Conservation (phyloP, 1,140 invertebrate genomes). For the Drosophila mauritiana region DNA sequence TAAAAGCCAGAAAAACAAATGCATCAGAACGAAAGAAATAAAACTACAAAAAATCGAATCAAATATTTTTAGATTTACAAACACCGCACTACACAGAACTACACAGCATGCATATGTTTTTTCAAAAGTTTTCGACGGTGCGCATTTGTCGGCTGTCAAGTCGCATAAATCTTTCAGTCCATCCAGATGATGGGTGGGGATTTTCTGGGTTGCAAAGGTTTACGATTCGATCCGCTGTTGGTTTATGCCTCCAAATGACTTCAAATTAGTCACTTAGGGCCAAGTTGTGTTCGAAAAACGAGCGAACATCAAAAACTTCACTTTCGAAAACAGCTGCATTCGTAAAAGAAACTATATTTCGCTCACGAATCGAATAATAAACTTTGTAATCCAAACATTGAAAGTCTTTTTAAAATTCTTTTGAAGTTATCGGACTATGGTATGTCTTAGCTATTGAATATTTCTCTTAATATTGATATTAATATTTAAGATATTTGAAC, state of each 20-base stretch:
- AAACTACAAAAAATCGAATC: conserved; percentile 11
- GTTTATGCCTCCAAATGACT: conserved; percentile 7
- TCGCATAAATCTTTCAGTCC: conserved; percentile 37
- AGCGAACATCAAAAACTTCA: not conserved
- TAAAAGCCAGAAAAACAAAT: conserved; percentile 18
- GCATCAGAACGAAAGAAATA: conserved; percentile 14
- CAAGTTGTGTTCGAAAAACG: not conserved
- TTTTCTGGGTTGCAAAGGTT: conserved; percentile 12
- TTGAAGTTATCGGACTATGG: too few relatives aligned
- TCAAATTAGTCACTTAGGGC: conserved; percentile 22
- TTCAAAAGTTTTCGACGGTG: not conserved
- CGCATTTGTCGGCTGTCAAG: conserved; percentile 32
- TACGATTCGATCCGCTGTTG: conserved; percentile 21
- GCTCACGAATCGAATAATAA: not conserved
- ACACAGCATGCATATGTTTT: conserved; percentile 7
- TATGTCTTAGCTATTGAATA: too few relatives aligned
- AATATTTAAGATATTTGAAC: not conserved
- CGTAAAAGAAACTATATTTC: not conserved
- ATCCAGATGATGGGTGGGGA: conserved; percentile 20
- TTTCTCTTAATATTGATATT: too few relatives aligned
- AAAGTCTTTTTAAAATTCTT: too few relatives aligned
- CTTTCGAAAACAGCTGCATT: conserved; percentile 3
- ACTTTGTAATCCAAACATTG: not conserved
- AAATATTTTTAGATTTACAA: conserved; percentile 48
- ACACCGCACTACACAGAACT: conserved; percentile 1